phyloP scores from a whole-genome alignment of 2,888 invertebrate genomes.

The Frankliniella fusca region DNA sequence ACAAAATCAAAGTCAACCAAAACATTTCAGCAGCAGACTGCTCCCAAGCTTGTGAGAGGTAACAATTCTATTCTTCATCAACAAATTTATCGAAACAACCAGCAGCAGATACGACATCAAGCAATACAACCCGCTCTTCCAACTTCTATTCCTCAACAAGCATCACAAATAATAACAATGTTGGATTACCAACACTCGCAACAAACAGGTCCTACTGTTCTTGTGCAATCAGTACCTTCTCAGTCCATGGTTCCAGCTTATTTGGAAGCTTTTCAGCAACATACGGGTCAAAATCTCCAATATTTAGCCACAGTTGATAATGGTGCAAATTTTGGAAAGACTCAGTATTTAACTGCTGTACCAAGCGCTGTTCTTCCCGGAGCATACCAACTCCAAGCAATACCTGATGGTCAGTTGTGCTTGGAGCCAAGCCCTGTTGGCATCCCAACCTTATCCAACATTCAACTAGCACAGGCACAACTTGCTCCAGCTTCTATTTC shows the following conservation, averaged over 20 bases:
- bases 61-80: not conserved
- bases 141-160: not conserved
- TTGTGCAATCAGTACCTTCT: constrained; percentile 62
- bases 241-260: constrained; percentile 60
- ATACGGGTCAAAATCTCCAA: constrained; percentile 67
- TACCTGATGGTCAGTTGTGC: constrained; percentile 51
- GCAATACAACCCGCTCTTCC: not conserved
- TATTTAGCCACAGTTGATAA: constrained; percentile 69
- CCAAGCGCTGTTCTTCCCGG: constrained; percentile 52
- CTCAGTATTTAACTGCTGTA: constrained; percentile 56
- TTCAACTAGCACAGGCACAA: constrained; percentile 52
- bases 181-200: not conserved
- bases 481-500: constrained; percentile 48
- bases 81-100: not conserved
- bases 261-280: constrained; percentile 65
- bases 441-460: constrained; percentile 52
- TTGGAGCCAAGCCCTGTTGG: not conserved
- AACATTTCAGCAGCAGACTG: not conserved
- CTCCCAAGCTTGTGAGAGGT: not conserved
- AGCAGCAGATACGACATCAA: not conserved
- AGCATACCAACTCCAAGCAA: constrained; percentile 58
- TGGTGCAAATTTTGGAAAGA: constrained; percentile 39
- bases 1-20: not conserved
- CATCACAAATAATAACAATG: not conserved
- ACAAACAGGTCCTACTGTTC: constrained; percentile 57